Evolutionary conservation across 2,113 vertebrate genomes (phyloP), one percentile per base, ranked within the genome.

Genomic region (Oxyruncus cristatus): DNA sequence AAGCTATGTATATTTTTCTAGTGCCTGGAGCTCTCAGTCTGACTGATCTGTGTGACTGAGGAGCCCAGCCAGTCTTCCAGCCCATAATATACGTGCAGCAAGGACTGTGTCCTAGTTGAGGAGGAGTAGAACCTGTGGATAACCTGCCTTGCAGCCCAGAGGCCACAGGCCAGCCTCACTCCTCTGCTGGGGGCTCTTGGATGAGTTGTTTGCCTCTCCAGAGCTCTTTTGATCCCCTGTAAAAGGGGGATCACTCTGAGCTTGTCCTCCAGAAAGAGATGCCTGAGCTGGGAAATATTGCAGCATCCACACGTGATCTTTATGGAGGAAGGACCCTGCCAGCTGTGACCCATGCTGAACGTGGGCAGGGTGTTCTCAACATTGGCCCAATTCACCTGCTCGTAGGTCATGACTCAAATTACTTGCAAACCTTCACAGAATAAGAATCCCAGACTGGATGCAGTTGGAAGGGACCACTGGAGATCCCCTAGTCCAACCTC

Each of bases 21-120:
- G 41, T 32, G 15, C 49, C 37, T 44, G 23, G 44, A 81, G 30
- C 26, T 32, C 62, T 58, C 42, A 21, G 11, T 16, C 41, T 14
- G 0, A 14, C 37, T 13, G 59, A 41, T 6, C 37, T 12, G 0
- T 13, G 12, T 5, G 14, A 53, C 68, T 24, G 28, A 67, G 79
- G 75, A 83, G 42, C 41, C 71, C 5, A 4, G 24, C 8, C 5
- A 41, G 6, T 14, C 24, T 70, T 61, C 62, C 59, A 96, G 8
- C 10, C 56, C 14, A 6, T 3, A 4, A 33, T 0, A 18, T 8
- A 8, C 3, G 0, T 26, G 24, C 50, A 32, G 19, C 19, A 13
- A 73, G 67, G 16, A 24, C 6, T 4, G 3, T 23, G 22, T 27
- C 26, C 84, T 4, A 15, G n/a, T 5, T n/a, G 5, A 23, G 55